These are phyloP conservation scores for Lymantria dispar DNA, from an alignment of 2,888 invertebrate genomes.

Conservation along the genomic window DNA sequence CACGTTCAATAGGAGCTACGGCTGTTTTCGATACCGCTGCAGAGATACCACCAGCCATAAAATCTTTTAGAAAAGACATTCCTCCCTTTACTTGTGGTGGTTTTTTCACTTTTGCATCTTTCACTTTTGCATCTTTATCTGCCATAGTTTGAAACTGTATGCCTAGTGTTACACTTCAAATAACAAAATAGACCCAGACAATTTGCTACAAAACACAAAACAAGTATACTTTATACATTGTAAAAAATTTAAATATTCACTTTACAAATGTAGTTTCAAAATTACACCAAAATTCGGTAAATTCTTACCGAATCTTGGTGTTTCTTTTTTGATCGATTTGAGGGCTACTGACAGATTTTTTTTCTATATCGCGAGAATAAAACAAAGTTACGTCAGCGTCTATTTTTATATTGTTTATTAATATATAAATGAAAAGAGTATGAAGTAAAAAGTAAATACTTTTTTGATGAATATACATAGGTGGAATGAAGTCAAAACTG, in stretches of 20 bases:
- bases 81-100: slow-evolving; percentile 18
- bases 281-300: background rate
- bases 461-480: no score
- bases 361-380: background rate
- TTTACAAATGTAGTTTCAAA: background rate
- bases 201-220: background rate
- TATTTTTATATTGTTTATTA: no score
- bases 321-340: background rate
- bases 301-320: background rate
- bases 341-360: background rate
- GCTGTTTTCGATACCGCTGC: slow-evolving; percentile 97
- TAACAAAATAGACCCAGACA: background rate
- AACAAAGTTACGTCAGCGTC: no score
- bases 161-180: background rate
- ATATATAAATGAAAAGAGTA: no score
- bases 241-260: background rate
- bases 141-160: background rate
- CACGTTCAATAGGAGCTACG: slow-evolving; percentile 97
- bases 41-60: slow-evolving; percentile 94
- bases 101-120: slow-evolving; percentile 6
- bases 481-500: no score
- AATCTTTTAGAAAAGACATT: slow-evolving; percentile 92
- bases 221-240: background rate
- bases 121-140: slow-evolving; percentile 7
- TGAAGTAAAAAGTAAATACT: no score